phyloP scores from a whole-genome alignment of 2,888 invertebrate genomes.

The Nectonema munidae region DNA sequence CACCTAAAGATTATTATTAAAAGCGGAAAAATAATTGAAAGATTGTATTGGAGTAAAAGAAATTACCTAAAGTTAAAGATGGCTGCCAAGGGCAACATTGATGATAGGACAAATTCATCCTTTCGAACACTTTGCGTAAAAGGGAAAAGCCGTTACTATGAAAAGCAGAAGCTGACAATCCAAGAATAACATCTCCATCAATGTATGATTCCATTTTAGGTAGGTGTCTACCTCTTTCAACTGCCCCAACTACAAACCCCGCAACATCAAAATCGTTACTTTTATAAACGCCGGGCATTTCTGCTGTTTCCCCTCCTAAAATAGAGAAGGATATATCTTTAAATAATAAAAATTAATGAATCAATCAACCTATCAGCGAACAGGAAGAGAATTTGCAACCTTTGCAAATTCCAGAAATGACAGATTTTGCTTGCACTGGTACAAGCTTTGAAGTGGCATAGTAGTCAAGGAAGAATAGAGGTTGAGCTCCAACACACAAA shows the following conservation, averaged over 20 bases:
- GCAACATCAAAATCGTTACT: slow-evolving; percentile 64
- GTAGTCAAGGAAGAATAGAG: slow-evolving; percentile 78
- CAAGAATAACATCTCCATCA: slow-evolving; percentile 46
- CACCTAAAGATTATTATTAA: slow-evolving; percentile 27
- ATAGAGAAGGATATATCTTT: neutral
- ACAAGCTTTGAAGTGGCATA: slow-evolving; percentile 60
- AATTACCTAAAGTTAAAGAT: slow-evolving; percentile 36
- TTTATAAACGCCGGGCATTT: slow-evolving; percentile 74
- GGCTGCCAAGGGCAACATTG: slow-evolving; percentile 36
- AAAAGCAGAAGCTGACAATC: slow-evolving; percentile 52
- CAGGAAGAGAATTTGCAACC: slow-evolving; percentile 57
- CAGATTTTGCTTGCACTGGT: slow-evolving; percentile 37
- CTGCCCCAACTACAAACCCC: slow-evolving; percentile 71
- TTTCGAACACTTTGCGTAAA: slow-evolving; percentile 41
- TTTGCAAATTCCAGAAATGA: slow-evolving; percentile 51
- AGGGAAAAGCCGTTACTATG: slow-evolving; percentile 80
- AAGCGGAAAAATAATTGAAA: slow-evolving; percentile 6
- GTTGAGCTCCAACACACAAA: slow-evolving; percentile 67
- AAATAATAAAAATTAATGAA: neutral
- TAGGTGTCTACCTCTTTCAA: slow-evolving; percentile 40
- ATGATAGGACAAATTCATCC: slow-evolving; percentile 32
- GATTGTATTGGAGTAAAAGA: slow-evolving; percentile 14
- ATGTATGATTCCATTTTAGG: slow-evolving; percentile 26
- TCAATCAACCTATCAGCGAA: slow-evolving; percentile 44
- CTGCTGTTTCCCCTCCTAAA: slow-evolving; percentile 65